Evolutionary conservation across 2,113 vertebrate species (phyloP), one percentile per base, ranked within the genome.

Genomic region (Rhinopomastus cyanomelas): DNA sequence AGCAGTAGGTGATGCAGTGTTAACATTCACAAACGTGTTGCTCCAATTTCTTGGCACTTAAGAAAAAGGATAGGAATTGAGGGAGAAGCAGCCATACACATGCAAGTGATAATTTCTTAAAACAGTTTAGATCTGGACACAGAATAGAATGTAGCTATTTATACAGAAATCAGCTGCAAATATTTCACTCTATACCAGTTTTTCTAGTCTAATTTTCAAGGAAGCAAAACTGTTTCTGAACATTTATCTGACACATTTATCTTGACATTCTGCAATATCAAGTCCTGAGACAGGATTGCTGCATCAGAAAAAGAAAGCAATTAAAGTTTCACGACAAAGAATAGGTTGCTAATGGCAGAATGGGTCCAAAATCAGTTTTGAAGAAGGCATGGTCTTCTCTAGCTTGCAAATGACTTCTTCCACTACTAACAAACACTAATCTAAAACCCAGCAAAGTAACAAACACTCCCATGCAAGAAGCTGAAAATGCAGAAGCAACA

Each of bases 401-500:
- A 88, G 59, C 83, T 74, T 94, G 95, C 42, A 94, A 95, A 94
- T 30, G 74, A 93, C 81, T 95, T 94, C 87, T 89, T 96, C 93
- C 87, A 73, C 71, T 79, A 88, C 81, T 59, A 93, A 91, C 81
- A 89, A 88, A 79, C 46, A 83, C 56, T 95, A 91, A 72, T 85
- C 93, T 84, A 71, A 89, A 89, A 94, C 89, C 85, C 89, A 90
- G 94, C 90, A 96, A 97, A 81, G 68, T 90, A 91, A 87, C 88
- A 86, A 83, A 87, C 75, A 90, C 81, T 96, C 89, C 94, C 92
- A 85, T 92, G 95, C 95, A 96, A 95, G 85, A 90, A 93, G 90
- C 88, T 93, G 93, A 95, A 96, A 97, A 97, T 91, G 91, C 94
- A 96, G 87, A 96, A 96, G 95, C 91, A 93, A 87, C 76, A 75